Evolutionary conservation across 2,888 invertebrate genomes (phyloP), one percentile per base, ranked within the genome.

Genomic region (Trichogramma evanescens): DNA sequence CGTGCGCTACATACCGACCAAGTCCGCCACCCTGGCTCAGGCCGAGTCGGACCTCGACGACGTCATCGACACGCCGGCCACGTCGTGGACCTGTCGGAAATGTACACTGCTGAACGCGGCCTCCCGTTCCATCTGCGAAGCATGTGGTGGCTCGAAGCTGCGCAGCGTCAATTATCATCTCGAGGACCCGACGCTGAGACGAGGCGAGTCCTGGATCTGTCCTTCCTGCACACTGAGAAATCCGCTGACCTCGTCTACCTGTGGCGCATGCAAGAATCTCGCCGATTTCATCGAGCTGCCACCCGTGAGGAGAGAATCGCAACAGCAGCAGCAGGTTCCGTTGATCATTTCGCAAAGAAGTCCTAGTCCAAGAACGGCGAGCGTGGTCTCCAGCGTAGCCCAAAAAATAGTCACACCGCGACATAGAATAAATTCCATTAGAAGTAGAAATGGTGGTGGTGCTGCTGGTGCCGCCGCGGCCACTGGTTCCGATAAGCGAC

Each of bases 101-200:
- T 95, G 95, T 74, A 95, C 95, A 2, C 80, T 94, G 61, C 84
- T 92, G 39, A 95, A 95, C 78, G 85, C 87, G 13, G 81, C 83
- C 0, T 80, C 83, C 38, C 84, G 86, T 0, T 81, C 84, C 62
- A 87, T 87, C 0, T 95, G 95, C 75, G 88, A 89, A 8, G 93
- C 91, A 0, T 95, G 95, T 75, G 91, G 91, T 48, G 91, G 91
- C n/a, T 89, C 91, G 0, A 87, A 89, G 68, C 80, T 91, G 6
- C 85, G 86, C 65, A 88, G 88, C 66, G 81, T 88, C 54, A 82
- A 83, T 3, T 69, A 65, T 64, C 78, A 82, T 57, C 80, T 82
- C 41, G 84, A 85, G 66, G 88, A 88, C 68, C 84, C 85, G 79
- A 89, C 89, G 0, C 75, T 89, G 66, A 81, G 86, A 39, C 87